phyloP scores from a whole-genome alignment of 2,113 vertebrate genomes.

The Anhinga rufa region DNA sequence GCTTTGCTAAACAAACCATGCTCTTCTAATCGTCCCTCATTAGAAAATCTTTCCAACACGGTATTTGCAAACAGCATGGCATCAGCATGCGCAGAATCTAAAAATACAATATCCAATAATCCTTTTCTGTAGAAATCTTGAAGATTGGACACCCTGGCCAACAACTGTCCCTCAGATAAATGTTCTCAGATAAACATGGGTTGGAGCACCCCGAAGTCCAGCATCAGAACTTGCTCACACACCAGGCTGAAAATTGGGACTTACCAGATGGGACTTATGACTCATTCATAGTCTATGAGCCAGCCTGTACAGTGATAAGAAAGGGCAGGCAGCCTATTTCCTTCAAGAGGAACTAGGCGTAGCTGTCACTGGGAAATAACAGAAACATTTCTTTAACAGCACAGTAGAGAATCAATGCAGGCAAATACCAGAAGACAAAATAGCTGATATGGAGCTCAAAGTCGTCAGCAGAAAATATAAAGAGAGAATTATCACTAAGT shows the following conservation, averaged over 20 bases:
- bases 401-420: not conserved
- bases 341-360: not conserved
- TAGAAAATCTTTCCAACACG: not conserved
- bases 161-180: not conserved
- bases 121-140: not conserved
- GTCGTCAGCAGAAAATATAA: not conserved
- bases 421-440: not conserved
- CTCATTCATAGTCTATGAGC: not conserved
- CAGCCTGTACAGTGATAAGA: not conserved
- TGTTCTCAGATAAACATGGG: not conserved
- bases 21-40: not conserved
- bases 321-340: not conserved
- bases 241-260: not conserved
- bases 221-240: not conserved
- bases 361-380: not conserved
- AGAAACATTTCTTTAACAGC: not conserved
- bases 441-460: not conserved
- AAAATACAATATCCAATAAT: not conserved
- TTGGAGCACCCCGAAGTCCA: not conserved
- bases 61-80: not conserved
- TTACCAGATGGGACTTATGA: not conserved
- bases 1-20: not conserved
- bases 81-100: not conserved
- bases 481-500: not conserved
- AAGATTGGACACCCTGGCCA: not conserved